These are phyloP conservation scores for Dermatemys mawii DNA, from an alignment of 2,113 vertebrate genomes.

Conservation along the genomic window DNA sequence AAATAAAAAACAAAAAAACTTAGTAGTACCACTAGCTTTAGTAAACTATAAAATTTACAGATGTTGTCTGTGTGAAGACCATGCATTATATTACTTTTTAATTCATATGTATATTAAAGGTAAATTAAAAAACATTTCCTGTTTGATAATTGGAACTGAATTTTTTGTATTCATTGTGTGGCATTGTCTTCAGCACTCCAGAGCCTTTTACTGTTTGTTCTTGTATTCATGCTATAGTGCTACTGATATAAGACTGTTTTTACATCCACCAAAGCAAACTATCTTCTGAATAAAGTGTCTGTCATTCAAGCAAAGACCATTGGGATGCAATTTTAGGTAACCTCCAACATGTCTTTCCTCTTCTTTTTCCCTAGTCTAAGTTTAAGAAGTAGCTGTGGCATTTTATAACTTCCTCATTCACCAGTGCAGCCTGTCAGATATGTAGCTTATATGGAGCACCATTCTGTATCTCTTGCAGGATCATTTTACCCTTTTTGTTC, in stretches of 20 bases:
- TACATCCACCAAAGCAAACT: not conserved
- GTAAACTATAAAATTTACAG: not conserved
- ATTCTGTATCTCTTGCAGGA: constrained; percentile 10
- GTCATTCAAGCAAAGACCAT: not conserved
- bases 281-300: not conserved
- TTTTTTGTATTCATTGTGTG: not conserved
- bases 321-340: not conserved
- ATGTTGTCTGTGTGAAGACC: not conserved
- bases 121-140: not conserved
- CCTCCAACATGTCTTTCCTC: not conserved
- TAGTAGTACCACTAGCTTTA: not conserved
- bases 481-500: constrained; percentile 31
- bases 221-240: not conserved
- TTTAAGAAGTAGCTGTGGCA: not conserved
- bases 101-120: not conserved
- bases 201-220: not conserved
- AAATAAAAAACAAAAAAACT: too few species aligned
- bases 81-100: not conserved
- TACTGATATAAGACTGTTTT: not conserved
- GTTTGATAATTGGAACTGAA: not conserved
- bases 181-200: not conserved
- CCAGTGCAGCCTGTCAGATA: not conserved
- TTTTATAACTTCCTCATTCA: not conserved
- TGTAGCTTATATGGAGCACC: not conserved
- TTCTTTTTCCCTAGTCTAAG: not conserved